These are phyloP conservation scores for Seira musarum DNA, from an alignment of 2,888 invertebrate genomes.

Conservation along the genomic window DNA sequence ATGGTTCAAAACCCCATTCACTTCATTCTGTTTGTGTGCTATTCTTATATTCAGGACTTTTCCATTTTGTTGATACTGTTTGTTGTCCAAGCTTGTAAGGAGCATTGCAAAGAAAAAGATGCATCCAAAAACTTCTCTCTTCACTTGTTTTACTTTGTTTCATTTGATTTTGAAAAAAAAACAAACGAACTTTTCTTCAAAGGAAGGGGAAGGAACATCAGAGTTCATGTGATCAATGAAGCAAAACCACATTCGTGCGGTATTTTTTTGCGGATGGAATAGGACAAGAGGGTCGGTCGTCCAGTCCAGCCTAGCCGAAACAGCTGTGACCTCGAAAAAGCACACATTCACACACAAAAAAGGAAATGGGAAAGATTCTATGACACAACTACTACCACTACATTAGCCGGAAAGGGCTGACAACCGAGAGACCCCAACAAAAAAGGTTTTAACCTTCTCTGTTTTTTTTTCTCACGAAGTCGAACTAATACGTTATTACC, in stretches of 20 bases:
- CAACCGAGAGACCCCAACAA: not conserved
- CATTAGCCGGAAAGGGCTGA: slow-evolving; percentile 54
- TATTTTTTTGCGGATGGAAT: not conserved
- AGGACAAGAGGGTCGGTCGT: slow-evolving; percentile 3
- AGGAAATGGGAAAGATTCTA: slow-evolving; percentile 41
- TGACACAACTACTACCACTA: slow-evolving; percentile 31
- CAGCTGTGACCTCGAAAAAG: slow-evolving; percentile 32
- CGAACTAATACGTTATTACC: not conserved
- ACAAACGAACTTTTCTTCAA: not conserved
- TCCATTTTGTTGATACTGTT: no score
- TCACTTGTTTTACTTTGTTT: not conserved
- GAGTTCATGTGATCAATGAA: slow-evolving; percentile 32
- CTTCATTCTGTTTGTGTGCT: no score
- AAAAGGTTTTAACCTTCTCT: slow-evolving; percentile 38
- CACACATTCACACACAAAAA: not conserved
- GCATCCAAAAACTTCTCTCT: not conserved
- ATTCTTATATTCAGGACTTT: no score
- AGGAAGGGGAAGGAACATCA: not conserved
- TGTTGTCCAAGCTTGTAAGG: no score
- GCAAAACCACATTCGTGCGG: slow-evolving; percentile 24
- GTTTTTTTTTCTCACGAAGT: not conserved
- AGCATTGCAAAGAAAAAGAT: not conserved
- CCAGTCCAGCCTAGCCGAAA: not conserved
- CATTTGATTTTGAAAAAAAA: not conserved
- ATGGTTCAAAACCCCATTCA: no score